A percentile compares a stretch with the other conserved stretches of the same genome.
Evolutionary conservation across 2,113 vertebrate species (phyloP).

Genomic region (Ictalurus furcatus): DNA sequence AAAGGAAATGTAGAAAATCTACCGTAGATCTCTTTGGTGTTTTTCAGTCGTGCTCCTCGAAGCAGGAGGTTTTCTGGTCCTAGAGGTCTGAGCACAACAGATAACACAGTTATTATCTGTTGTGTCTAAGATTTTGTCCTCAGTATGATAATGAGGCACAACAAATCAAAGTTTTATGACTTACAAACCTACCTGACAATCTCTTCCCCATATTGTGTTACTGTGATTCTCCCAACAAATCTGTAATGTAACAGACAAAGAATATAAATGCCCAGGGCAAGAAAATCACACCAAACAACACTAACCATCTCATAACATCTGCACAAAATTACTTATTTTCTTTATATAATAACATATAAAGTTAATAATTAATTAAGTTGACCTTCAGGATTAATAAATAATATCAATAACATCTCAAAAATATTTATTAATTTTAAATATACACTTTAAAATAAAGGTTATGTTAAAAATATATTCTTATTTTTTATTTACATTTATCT

Average conservation of each 20-base stretch:
- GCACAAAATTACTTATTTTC: not conserved
- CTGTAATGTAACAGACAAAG: slow-evolving; percentile 65
- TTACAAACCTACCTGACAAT: slow-evolving; percentile 84
- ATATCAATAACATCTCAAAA: no score
- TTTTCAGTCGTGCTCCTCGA: slow-evolving; percentile 96
- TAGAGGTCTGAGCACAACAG: slow-evolving; percentile 78
- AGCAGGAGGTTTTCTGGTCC: slow-evolving; percentile 95
- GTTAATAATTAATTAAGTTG: not conserved
- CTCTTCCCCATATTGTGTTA: slow-evolving; percentile 88
- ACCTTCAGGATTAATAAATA: not conserved
- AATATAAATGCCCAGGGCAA: not conserved
- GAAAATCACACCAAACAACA: not conserved
- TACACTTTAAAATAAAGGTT: not conserved
- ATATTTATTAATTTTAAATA: not conserved
- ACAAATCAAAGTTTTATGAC: not conserved
- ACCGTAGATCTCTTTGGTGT: slow-evolving; percentile 99
- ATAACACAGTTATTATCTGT: not conserved
- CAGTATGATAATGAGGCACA: not conserved
- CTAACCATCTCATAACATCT: no score
- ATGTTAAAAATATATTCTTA: not conserved
- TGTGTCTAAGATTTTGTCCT: not conserved
- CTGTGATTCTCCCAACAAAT: slow-evolving; percentile 91
- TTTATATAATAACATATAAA: not conserved
- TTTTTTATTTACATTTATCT: not conserved
- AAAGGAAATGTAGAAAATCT: slow-evolving; percentile 47